A percentile compares a stretch with the other conserved stretches of the same genome.
Conservation (phyloP, 2,797 vertebrate species). For the Tolypeutes matacus region DNA sequence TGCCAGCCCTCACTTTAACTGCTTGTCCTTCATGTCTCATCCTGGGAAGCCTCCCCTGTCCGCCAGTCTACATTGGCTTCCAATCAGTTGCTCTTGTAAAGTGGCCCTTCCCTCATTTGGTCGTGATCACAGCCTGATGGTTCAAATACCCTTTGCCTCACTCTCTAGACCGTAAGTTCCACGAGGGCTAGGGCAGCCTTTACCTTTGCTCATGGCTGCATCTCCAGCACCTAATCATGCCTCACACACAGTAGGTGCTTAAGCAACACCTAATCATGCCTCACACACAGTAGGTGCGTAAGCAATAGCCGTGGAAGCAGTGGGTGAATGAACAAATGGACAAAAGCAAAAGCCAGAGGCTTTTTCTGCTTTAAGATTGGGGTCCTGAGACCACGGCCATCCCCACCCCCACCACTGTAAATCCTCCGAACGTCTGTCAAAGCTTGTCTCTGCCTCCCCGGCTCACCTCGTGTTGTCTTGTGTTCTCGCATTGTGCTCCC, state of each 20-base stretch:
- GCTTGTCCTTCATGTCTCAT: background rate
- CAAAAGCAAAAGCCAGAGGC: background rate
- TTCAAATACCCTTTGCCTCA: background rate
- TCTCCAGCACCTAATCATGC: background rate
- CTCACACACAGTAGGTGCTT: too few species aligned
- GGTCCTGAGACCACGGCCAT: background rate
- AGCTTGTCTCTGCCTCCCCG: background rate
- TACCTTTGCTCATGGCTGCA: background rate
- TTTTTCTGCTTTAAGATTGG: background rate
- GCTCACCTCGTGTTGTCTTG: conserved; percentile 54
- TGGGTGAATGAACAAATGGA: background rate
- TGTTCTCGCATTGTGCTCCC: background rate
- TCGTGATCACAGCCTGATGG: background rate
- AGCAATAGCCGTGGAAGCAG: background rate
- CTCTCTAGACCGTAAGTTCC: background rate
- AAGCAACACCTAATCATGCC: background rate
- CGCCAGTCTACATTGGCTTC: background rate
- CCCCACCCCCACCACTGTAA: background rate
- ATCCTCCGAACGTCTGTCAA: background rate
- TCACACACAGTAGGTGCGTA: background rate
- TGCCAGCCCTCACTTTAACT: accelerated
- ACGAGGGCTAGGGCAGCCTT: background rate
- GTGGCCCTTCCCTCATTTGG: accelerated
- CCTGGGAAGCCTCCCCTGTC: background rate
- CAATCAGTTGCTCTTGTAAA: accelerated